These are phyloP conservation scores for Perizoma affinitatum DNA, from an alignment of 2,888 invertebrate genomes.

Conservation along the genomic window DNA sequence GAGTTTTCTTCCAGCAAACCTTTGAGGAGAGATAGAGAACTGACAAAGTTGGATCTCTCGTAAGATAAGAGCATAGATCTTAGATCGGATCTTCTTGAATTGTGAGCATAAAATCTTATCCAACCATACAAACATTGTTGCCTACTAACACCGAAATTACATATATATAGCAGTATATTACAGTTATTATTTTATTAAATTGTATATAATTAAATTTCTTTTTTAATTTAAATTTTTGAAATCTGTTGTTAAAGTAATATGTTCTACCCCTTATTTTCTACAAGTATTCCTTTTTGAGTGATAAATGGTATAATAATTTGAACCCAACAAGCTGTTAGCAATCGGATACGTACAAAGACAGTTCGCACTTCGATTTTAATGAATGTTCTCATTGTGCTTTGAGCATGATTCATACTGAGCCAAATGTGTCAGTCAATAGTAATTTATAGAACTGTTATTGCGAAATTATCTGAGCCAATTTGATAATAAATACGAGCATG, in stretches of 20 bases:
- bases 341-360: slow-evolving; percentile 13
- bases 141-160: too few relatives aligned
- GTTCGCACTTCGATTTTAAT: slow-evolving; percentile 26
- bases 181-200: too few relatives aligned
- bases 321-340: slow-evolving; percentile 15
- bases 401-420: slow-evolving; percentile 26
- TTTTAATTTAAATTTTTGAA: too few relatives aligned
- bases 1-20: too few relatives aligned
- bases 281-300: not conserved
- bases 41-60: too few relatives aligned
- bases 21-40: too few relatives aligned
- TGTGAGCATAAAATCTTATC: too few relatives aligned
- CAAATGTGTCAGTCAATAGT: slow-evolving; percentile 19
- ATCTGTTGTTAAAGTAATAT: not conserved
- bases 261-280: not conserved
- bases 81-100: too few relatives aligned
- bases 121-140: too few relatives aligned
- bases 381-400: slow-evolving; percentile 23
- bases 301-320: slow-evolving; percentile 20
- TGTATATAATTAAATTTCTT: too few relatives aligned
- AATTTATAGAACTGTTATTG: slow-evolving; percentile 4
- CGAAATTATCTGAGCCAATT: slow-evolving; percentile 2
- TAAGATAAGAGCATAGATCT: too few relatives aligned
- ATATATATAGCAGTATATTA: too few relatives aligned
- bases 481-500: not conserved